Evolutionary conservation across 2,797 vertebrate genomes (phyloP).

Genomic region (Pteronotus mesoamericanus): DNA sequence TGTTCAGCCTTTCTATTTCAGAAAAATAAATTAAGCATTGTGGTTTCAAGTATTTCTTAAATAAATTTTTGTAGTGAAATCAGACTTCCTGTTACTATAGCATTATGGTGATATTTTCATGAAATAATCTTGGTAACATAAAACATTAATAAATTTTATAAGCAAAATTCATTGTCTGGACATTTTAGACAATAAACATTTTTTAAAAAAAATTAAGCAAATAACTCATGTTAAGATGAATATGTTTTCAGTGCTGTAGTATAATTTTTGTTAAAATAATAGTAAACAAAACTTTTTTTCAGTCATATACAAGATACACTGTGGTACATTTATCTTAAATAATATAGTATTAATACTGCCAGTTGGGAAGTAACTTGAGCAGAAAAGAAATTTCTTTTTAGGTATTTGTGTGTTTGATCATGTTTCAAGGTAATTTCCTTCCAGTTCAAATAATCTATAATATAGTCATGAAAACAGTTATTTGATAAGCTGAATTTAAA

Average conservation of each 20-base stretch:
- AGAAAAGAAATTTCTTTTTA: constrained; percentile 44
- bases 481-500: constrained; percentile 29
- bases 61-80: constrained; percentile 78
- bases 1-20: constrained; percentile 58
- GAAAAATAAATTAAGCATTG: constrained; percentile 62
- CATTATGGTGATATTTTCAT: constrained; percentile 77
- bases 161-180: constrained; percentile 66
- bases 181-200: constrained; percentile 72
- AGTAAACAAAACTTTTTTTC: constrained; percentile 36
- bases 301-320: constrained; percentile 51
- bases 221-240: constrained; percentile 71
- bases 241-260: constrained; percentile 42
- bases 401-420: constrained; percentile 14
- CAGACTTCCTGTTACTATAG: constrained; percentile 65
- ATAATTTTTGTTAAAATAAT: constrained; percentile 29
- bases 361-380: constrained; percentile 42
- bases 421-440: constrained; percentile 56
- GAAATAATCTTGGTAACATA: constrained; percentile 78
- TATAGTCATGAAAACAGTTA: constrained; percentile 23
- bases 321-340: constrained; percentile 49
- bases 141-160: constrained; percentile 81
- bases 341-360: constrained; percentile 49
- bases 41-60: constrained; percentile 68
- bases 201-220: constrained; percentile 70
- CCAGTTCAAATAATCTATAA: constrained; percentile 39